Evolutionary conservation across 2,113 vertebrate genomes (phyloP).

Genomic region (Mus pahari): DNA sequence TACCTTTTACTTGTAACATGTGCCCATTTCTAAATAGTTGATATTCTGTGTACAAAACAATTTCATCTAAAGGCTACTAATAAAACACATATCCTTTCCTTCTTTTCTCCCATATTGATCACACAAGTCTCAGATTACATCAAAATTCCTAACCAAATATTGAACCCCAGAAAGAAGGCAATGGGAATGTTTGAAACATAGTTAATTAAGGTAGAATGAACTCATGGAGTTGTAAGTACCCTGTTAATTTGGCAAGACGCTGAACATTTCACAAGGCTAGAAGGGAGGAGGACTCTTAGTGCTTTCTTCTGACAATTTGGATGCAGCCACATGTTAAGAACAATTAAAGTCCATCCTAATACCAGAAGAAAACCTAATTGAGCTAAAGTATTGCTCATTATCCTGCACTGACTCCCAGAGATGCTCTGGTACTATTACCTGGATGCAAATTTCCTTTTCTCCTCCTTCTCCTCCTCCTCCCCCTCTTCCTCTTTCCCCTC

Average conservation of each 20-base stretch:
- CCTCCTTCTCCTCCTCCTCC: no score
- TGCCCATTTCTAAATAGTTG: neutral
- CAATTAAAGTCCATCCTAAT: neutral
- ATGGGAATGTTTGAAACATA: neutral
- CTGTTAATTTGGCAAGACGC: neutral
- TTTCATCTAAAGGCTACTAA: neutral
- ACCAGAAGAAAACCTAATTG: neutral
- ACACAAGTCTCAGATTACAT: neutral
- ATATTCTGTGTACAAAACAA: neutral
- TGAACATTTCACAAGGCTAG: neutral
- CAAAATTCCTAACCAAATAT: neutral
- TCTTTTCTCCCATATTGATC: neutral
- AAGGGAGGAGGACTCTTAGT: no score
- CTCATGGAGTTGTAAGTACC: neutral
- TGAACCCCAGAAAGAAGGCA: neutral
- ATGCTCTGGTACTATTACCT: neutral
- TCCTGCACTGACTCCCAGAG: neutral
- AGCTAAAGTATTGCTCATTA: neutral
- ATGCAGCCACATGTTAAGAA: neutral
- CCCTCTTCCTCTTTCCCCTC: no score
- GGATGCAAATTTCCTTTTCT: neutral
- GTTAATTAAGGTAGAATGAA: slow-evolving; percentile 39
- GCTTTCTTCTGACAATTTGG: neutral
- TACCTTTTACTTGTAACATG: neutral
- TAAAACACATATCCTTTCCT: neutral